Percentiles rank a stretch among this genome's conserved stretches.
Conservation (phyloP, 2,797 vertebrate species). For the Gymnoscopelus microlampas region DNA sequence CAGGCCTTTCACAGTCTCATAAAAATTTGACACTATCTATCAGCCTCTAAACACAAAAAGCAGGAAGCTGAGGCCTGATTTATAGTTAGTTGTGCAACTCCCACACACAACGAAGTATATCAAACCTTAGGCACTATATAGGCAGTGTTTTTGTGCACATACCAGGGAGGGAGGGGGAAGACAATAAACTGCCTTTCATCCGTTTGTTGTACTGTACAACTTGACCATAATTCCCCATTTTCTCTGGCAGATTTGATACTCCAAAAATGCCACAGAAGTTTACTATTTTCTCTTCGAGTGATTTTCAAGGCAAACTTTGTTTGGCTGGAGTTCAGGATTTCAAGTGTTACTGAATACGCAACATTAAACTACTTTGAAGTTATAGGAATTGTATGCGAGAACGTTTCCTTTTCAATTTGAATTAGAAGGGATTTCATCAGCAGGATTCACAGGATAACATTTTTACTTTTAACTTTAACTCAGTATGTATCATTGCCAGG, state of each 20-base stretch:
- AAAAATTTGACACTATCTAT: constrained; percentile 47
- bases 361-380: constrained; percentile 49
- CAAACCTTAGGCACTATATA: no score
- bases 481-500: constrained; percentile 52
- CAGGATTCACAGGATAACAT: constrained; percentile 52
- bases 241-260: constrained; percentile 43
- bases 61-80: constrained; percentile 29
- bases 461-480: constrained; percentile 53
- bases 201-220: constrained; percentile 49
- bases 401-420: constrained; percentile 67
- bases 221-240: constrained; percentile 55
- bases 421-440: constrained; percentile 63
- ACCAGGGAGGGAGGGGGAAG: not conserved
- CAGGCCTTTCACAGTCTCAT: constrained; percentile 48
- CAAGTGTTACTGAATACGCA: constrained; percentile 60
- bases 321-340: constrained; percentile 31
- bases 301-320: constrained; percentile 7
- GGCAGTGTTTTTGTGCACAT: constrained; percentile 24
- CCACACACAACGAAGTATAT: no score
- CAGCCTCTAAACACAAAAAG: constrained; percentile 48
- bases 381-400: constrained; percentile 39
- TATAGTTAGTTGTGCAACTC: no score
- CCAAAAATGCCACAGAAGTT: constrained; percentile 36
- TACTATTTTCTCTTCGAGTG: constrained; percentile 39
- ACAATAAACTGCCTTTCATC: constrained; percentile 53